Evolutionary conservation across 2,888 invertebrate genomes (phyloP).

Genomic region (Cataglyphis cursor): DNA sequence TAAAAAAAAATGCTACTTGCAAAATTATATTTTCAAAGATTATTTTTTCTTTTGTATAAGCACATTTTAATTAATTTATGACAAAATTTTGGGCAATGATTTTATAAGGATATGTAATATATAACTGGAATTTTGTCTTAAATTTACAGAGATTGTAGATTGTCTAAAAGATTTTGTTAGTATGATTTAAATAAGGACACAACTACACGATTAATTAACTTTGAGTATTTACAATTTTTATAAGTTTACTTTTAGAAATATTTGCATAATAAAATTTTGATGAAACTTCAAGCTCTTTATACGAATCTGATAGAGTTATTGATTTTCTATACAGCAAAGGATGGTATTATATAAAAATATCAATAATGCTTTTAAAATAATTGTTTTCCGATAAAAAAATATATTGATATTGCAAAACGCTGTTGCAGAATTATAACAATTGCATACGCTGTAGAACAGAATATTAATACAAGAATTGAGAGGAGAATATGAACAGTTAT

Average conservation of each 20-base stretch:
- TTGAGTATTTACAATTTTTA: not conserved
- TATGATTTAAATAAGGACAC: not conserved
- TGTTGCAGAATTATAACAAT: not conserved
- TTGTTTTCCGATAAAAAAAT: conserved; percentile 9
- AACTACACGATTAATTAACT: not conserved
- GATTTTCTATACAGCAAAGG: not conserved
- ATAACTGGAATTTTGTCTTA: not conserved
- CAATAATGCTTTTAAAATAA: conserved; percentile 33
- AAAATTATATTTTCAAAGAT: not conserved
- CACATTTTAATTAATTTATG: not conserved
- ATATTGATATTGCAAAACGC: not conserved
- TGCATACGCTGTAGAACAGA: not conserved
- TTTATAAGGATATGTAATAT: not conserved
- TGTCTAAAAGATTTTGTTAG: not conserved
- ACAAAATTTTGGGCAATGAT: not conserved
- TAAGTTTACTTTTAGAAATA: not conserved
- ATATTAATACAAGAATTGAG: not conserved
- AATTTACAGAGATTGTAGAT: not conserved
- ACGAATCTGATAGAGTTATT: not conserved
- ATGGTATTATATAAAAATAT: conserved; percentile 1
- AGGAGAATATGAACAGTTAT: not conserved
- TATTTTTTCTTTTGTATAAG: not conserved
- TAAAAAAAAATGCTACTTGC: not conserved
- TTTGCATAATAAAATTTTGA: not conserved
- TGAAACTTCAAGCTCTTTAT: not conserved